A percentile compares a stretch with the other conserved stretches of the same genome.
These are phyloP conservation scores for Entomobrya multifasciata DNA, from an alignment of 2,888 invertebrate species.

Conservation along the genomic window DNA sequence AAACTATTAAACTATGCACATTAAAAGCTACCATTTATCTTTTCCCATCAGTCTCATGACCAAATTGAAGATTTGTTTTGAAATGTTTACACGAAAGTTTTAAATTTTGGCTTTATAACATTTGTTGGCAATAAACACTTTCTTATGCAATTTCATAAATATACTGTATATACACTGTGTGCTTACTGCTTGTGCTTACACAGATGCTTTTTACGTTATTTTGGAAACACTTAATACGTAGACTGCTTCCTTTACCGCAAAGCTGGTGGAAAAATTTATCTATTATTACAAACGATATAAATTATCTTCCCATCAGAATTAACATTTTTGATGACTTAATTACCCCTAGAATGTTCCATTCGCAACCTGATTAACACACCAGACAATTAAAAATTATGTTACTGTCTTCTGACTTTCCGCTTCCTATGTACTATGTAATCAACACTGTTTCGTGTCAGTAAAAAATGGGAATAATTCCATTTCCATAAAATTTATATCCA, in stretches of 20 bases:
- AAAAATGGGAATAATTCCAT: slow-evolving; percentile 47
- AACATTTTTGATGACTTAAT: slow-evolving; percentile 20
- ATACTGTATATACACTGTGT: no score
- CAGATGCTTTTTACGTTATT: not conserved
- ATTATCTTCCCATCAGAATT: not conserved
- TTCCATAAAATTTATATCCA: not conserved
- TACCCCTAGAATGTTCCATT: slow-evolving; percentile 26
- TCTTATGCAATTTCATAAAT: no score
- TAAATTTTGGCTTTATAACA: no score
- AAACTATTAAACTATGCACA: not conserved
- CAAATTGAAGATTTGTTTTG: not conserved
- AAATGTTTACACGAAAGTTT: no score
- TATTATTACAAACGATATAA: no score
- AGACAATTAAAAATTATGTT: slow-evolving; percentile 17
- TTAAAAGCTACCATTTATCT: no score
- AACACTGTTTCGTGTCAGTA: not conserved
- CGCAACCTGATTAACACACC: not conserved
- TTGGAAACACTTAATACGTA: not conserved
- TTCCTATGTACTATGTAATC: no score
- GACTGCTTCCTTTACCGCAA: no score
- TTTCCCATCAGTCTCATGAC: no score
- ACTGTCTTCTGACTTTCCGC: slow-evolving; percentile 39
- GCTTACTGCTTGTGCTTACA: not conserved
- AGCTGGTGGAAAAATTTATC: no score
- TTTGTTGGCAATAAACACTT: no score